A percentile compares a stretch with the other conserved stretches of the same genome.
These are phyloP conservation scores for Icerya purchasi DNA, from an alignment of 2,888 invertebrate genomes.

Conservation along the genomic window DNA sequence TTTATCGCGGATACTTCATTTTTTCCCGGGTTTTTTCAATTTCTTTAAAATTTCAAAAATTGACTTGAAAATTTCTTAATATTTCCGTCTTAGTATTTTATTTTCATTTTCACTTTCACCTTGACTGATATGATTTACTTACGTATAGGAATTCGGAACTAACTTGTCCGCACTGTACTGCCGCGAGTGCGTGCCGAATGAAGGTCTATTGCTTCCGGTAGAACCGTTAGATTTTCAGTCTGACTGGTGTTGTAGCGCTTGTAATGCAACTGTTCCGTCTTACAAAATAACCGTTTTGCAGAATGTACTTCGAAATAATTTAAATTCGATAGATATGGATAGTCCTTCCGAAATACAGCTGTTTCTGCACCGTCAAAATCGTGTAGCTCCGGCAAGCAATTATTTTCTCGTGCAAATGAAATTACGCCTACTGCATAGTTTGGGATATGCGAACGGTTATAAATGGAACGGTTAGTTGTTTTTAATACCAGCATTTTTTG, in stretches of 20 bases:
- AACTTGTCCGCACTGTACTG: constrained; percentile 35
- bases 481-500: no score
- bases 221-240: constrained; percentile 32
- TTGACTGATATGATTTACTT: no score
- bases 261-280: background rate
- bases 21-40: no score
- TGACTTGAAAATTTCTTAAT: no score
- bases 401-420: constrained; percentile 8
- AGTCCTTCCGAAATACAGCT: background rate
- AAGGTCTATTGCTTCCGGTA: constrained; percentile 34
- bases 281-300: constrained; percentile 11
- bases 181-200: constrained; percentile 29
- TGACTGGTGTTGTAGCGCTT: constrained; percentile 33
- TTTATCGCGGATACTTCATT: no score
- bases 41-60: no score
- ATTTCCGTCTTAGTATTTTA: no score
- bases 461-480: constrained; percentile 2
- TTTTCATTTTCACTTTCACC: no score
- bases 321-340: constrained; percentile 2
- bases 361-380: background rate
- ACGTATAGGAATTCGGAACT: constrained; percentile 34
- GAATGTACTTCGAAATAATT: constrained; percentile 4
- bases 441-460: constrained; percentile 9
- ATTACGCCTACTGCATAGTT: constrained; percentile 1
- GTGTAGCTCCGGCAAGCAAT: constrained; percentile 3